Conservation (phyloP, 2,113 vertebrate genomes). For the Corapipo altera region DNA sequence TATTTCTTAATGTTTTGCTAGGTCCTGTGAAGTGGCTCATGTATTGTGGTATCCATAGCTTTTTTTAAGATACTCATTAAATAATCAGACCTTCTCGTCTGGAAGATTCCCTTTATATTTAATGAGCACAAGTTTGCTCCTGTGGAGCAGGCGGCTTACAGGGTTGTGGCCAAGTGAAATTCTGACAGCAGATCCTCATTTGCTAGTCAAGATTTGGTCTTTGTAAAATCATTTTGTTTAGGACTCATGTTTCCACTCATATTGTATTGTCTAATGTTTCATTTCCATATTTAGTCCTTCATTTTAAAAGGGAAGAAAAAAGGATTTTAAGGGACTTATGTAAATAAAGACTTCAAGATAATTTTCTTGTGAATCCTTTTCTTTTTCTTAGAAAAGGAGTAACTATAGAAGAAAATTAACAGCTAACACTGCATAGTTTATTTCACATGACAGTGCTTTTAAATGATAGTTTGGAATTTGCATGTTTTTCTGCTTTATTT, state of each 20-base stretch:
- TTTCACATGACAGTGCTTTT: background rate
- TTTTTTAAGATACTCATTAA: background rate
- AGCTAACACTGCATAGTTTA: background rate
- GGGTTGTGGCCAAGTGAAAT: background rate
- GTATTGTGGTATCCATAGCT: background rate
- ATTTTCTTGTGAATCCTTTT: background rate
- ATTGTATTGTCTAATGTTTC: background rate
- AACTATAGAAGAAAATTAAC: background rate
- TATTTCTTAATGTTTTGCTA: background rate
- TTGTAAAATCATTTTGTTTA: background rate
- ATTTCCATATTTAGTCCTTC: background rate
- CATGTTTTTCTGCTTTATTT: constrained; percentile 42
- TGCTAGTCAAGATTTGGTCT: background rate
- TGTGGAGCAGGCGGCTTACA: background rate
- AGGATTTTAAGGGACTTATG: background rate
- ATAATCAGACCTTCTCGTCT: background rate
- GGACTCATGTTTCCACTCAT: background rate
- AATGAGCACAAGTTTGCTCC: background rate
- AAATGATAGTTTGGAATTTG: constrained; percentile 1
- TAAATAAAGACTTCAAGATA: background rate
- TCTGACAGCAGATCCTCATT: background rate
- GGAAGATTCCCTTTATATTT: background rate
- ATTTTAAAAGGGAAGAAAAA: background rate
- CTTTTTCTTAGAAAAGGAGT: background rate
- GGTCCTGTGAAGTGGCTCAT: rapidly evolving